Base-by-base conservation (phyloP, 2,113 vertebrate genomes). In the Pitta sordida region DNA sequence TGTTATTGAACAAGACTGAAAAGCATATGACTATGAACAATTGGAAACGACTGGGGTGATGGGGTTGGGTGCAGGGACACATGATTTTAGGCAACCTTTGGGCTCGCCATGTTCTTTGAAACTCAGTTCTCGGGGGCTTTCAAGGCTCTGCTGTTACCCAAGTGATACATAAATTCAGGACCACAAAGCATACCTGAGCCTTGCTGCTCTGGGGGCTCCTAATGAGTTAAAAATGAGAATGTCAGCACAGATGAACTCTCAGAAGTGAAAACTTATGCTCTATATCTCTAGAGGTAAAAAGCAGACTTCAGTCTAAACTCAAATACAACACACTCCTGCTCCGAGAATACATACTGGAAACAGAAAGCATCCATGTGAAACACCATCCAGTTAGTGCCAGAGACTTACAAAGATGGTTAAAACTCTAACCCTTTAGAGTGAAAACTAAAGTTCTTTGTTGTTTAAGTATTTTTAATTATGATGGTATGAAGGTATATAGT, bases 11-110 rank as follows among this genome's bases (percentile, higher is more conserved):
- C 41, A 51, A 51, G 81, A 91, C 74, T 62, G 84, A 78, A 70
- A 92, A 95, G 92, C 90, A 90, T 78, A 86, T 82, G 79, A 85
- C 79, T 78, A 93, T 4, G 73, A 86, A 88, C 91, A 94, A 87
- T 63, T 91, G 91, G 63, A 94, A 94, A 83, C 4, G 58, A 94
- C 79, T 62, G 26, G 68, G 75, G 93, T 83, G 91, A 94, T 32
- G 71, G 49, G 88, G 93, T 92, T 88, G 95, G 84, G 60, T 63
- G 81, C 80, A 71, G 84, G 56, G 71, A 87, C 92, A 95, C 63
- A 49, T 94, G 94, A 94, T 87, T 95, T 91, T 30, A 95, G 81
- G 89, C 93, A 96, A 93, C 93, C 91, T 95, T 77, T 95, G 78
- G 93, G 55, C 84, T 91, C 83, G 91, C 70, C 30, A 32, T 13